Evolutionary conservation across 2,888 invertebrate species (phyloP).

Genomic region (Prosopocoilus inquinatus): DNA sequence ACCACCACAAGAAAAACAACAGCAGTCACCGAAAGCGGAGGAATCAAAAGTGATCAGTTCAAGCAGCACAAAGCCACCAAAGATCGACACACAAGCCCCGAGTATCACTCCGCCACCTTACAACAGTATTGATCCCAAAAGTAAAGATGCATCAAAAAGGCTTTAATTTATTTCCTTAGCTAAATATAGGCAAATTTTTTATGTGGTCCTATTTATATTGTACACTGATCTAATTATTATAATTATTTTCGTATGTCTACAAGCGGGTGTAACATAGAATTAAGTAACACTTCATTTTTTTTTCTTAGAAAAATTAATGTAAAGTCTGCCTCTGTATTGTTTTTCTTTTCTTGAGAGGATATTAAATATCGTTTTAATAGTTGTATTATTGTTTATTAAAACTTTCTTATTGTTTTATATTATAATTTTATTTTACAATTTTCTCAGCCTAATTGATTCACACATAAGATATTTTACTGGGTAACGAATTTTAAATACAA

Average conservation of each 20-base stretch:
- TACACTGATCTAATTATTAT: conserved; percentile 10
- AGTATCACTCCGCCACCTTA: conserved; percentile 26
- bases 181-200: conserved; percentile 12
- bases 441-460: too few relatives aligned
- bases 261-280: conserved; percentile 1
- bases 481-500: too few relatives aligned
- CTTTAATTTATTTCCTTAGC: conserved; percentile 32
- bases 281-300: not conserved
- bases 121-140: conserved; percentile 41
- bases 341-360: too few relatives aligned
- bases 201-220: not conserved
- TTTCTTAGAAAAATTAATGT: not conserved
- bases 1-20: conserved; percentile 1
- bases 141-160: conserved; percentile 40
- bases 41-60: not conserved
- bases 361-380: too few relatives aligned
- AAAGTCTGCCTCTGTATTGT: too few relatives aligned
- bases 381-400: too few relatives aligned
- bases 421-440: too few relatives aligned
- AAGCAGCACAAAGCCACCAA: conserved; percentile 23
- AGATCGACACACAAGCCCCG: conserved; percentile 31
- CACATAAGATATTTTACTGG: too few relatives aligned
- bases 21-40: conserved; percentile 4
- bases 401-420: too few relatives aligned
- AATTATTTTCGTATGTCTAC: not conserved